A percentile compares a stretch with the other conserved stretches of the same genome.
These are phyloP conservation scores for Spodoptera frugiperda DNA, from an alignment of 1,140 invertebrate genomes.

Conservation along the genomic window DNA sequence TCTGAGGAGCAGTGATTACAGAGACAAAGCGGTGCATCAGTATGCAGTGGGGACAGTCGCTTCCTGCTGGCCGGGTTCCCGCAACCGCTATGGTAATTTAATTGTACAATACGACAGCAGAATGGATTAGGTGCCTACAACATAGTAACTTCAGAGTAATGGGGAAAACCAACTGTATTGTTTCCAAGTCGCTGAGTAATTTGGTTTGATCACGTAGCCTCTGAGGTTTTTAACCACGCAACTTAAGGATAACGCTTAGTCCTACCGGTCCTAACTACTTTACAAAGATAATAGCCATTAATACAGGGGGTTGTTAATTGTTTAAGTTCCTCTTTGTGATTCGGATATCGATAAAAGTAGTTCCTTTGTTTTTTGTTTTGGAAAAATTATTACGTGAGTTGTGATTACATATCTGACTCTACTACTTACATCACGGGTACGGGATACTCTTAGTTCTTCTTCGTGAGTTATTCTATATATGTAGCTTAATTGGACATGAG, in stretches of 20 bases:
- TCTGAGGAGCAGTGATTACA: conserved; percentile 26
- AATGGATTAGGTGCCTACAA: conserved; percentile 51
- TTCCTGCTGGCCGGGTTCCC: conserved; percentile 75
- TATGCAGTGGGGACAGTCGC: conserved; percentile 61
- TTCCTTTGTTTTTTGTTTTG: too few species aligned
- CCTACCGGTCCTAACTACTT: too few species aligned
- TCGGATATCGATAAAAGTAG: too few species aligned
- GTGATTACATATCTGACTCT: too few species aligned
- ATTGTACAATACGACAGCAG: conserved; percentile 66
- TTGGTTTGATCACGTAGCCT: conserved; percentile 11
- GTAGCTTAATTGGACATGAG: too few species aligned
- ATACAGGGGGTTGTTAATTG: too few species aligned
- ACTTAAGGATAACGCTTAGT: conserved; percentile 11
- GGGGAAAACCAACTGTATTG: conserved; percentile 45
- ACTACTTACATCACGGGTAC: too few species aligned
- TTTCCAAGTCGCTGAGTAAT: conserved; percentile 43
- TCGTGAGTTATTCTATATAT: too few species aligned
- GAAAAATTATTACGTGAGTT: too few species aligned
- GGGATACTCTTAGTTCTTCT: too few species aligned
- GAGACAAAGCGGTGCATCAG: conserved; percentile 61
- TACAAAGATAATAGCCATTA: too few species aligned
- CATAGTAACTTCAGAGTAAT: conserved; percentile 43
- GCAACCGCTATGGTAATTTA: conserved; percentile 71
- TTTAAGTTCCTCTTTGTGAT: too few species aligned
- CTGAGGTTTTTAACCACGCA: conserved; percentile 25